Base-by-base conservation (phyloP, 2,797 vertebrate genomes). In the Novumbra hubbsi region DNA sequence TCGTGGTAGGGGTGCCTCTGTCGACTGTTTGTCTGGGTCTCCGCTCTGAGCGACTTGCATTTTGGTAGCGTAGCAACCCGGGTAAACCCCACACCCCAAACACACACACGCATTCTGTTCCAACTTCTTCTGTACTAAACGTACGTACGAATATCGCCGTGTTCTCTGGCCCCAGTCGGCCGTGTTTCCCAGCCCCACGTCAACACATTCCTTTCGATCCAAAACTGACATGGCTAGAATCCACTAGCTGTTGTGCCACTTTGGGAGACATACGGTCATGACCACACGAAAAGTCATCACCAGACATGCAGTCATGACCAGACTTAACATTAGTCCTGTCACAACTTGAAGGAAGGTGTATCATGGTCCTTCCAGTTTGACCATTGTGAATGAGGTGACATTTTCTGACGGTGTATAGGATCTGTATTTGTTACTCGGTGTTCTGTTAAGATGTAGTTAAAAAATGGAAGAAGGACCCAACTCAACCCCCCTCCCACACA, bases 111-210 rank as follows among this genome's bases (percentile, higher is more conserved):
- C 1, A 1, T 24, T n/a, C 55, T 27, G 55, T 88, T 74, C 68
- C 86, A 80, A 64, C 80, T 16, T 12, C 77, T 78, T 57, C 75
- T 16, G 0, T 41, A 1, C n/a, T 24, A 41, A 74, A 79, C 80
- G 73, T 89, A 86, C 14, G 41, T 14, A 14, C 3, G 41, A 45
- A 45, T 87, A 90, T 84, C 87, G 30, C 45, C 50, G 72, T 71
- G 4, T 28, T 64, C 30, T 19, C 62, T 32, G 62, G 62, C 62
- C 27, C 64, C 74, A 2, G 49, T 75, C 49, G 68, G 73, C 7
- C 24, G 65, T 27, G 65, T 32, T 75, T 64, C 71, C 34, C 73
- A 72, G 17, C 76, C 64, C 16, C 67, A 76, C 14, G 27, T 66
- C 30, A 28, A 57, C 30, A 27, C 16, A 30, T 27, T 52, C 62